These are phyloP conservation scores for Caenorhabditis becei DNA, from an alignment of 2,888 invertebrate genomes.

Conservation along the genomic window DNA sequence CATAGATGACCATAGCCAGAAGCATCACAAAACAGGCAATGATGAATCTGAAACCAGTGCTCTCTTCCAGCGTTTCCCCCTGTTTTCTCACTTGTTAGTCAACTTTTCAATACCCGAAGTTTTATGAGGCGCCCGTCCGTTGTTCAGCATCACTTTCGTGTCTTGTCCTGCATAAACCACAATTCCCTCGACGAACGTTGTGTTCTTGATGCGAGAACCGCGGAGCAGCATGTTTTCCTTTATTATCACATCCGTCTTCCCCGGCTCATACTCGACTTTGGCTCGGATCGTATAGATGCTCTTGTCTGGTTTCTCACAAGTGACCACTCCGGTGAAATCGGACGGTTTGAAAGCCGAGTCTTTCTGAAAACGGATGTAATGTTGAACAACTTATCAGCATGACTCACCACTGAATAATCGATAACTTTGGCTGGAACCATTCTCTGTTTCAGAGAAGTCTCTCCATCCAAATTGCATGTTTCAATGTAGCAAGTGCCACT, in stretches of 20 bases:
- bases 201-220: constrained; percentile 95
- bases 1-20: constrained; percentile 85
- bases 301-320: constrained; percentile 95
- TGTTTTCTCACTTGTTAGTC: constrained; percentile 87
- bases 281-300: constrained; percentile 96
- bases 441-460: constrained; percentile 94
- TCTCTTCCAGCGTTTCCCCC: neutral
- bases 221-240: constrained; percentile 93
- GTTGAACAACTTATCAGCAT: neutral
- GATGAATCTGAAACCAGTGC: constrained; percentile 70
- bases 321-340: constrained; percentile 88
- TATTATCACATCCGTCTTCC: constrained; percentile 83
- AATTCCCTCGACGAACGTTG: constrained; percentile 95
- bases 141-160: constrained; percentile 97
- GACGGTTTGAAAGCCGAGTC: constrained; percentile 69
- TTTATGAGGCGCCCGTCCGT: constrained; percentile 89
- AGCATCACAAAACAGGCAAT: constrained; percentile 90
- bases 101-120: constrained; percentile 90
- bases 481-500: constrained; percentile 92
- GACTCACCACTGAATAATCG: constrained; percentile 85
- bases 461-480: constrained; percentile 96
- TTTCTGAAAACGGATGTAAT: constrained; percentile 49
- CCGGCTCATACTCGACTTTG: constrained; percentile 80
- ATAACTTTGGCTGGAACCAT: constrained; percentile 69
- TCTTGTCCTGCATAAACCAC: constrained; percentile 97